Conservation (phyloP, 2,888 invertebrate species). For the Andrena haemorrhoa region DNA sequence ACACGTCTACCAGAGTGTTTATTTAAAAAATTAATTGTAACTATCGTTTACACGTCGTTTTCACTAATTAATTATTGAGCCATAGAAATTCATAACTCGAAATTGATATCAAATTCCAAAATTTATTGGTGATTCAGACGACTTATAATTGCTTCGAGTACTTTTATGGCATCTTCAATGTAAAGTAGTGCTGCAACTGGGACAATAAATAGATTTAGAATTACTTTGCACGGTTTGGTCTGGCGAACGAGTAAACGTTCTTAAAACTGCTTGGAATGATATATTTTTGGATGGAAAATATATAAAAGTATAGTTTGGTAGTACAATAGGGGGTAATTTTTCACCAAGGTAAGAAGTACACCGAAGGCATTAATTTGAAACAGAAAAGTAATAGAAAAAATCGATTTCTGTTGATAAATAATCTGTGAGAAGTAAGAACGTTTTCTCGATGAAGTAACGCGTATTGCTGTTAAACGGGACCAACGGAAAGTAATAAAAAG, state of each 20-base stretch:
- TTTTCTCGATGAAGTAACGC: slow-evolving; percentile 46
- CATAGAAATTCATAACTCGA: too few relatives aligned
- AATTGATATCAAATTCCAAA: background rate
- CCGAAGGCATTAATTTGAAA: background rate
- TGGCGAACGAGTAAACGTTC: slow-evolving; percentile 54
- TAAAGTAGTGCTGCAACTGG: slow-evolving; percentile 75
- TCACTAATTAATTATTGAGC: too few relatives aligned
- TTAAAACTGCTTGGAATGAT: slow-evolving; percentile 17
- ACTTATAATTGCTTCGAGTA: slow-evolving; percentile 30
- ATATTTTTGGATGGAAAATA: slow-evolving; percentile 7
- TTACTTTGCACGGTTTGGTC: slow-evolving; percentile 60
- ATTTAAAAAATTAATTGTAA: too few relatives aligned
- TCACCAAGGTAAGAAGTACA: background rate
- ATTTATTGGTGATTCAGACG: background rate
- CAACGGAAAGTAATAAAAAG: slow-evolving; percentile 50
- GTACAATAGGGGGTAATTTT: background rate
- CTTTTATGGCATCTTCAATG: slow-evolving; percentile 33
- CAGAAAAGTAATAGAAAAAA: background rate
- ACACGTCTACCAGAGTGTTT: too few relatives aligned
- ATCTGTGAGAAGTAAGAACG: slow-evolving; percentile 35
- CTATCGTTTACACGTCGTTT: too few relatives aligned
- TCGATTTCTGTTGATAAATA: background rate
- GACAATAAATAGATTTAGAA: slow-evolving; percentile 78
- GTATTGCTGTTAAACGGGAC: slow-evolving; percentile 60
- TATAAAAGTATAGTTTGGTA: background rate